Base-by-base conservation (phyloP, 2,113 vertebrate genomes). In the Oncorhynchus kisutch region DNA sequence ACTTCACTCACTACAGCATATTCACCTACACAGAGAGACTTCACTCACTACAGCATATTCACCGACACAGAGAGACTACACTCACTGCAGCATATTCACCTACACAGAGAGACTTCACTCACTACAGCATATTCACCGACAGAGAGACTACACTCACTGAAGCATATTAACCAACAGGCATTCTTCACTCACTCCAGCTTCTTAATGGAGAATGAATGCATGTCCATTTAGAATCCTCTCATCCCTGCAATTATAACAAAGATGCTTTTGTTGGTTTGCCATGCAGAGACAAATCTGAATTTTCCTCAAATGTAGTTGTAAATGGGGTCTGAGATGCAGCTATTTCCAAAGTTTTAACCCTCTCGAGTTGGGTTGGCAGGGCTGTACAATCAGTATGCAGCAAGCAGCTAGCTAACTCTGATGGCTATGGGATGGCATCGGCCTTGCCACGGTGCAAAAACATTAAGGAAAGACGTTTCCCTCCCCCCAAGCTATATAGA, bases 341-440 rank as follows among this genome's bases (percentile, higher is more conserved):
- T 74, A 66, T 84, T 57, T 65, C 79, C 76, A 76, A 60, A 73
- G 59, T 49, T 75, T 71, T 70, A 69, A 49, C 66, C 75, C 73
- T 69, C 31, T 69, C 70, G 11, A 71, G 64, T 29, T 74, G 70
- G 67, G 29, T 14, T 74, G 62, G 60, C 18, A 60, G 16, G 51
- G 59, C 57, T 66, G 31, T 73, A 70, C 70, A 73, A 87, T 87
- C 85, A 76, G 78, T 85, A 81, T 87, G 79, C 81, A 68, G 69
- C 70, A 73, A 48, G 34, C 72, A 71, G 45, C 24, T 66, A 24
- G 48, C 29, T 54, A 60, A 25, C 62, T 57, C 59, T 13, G 48
- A 54, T 67, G 59, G 65, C 16, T 75, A 59, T 24, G 64, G 80
- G 27, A 71, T 39, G 54, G 79, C 74, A 77, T 71, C 57, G 16